Evolutionary conservation across 2,888 invertebrate species (phyloP).

Genomic region (Synergus umbraculus): DNA sequence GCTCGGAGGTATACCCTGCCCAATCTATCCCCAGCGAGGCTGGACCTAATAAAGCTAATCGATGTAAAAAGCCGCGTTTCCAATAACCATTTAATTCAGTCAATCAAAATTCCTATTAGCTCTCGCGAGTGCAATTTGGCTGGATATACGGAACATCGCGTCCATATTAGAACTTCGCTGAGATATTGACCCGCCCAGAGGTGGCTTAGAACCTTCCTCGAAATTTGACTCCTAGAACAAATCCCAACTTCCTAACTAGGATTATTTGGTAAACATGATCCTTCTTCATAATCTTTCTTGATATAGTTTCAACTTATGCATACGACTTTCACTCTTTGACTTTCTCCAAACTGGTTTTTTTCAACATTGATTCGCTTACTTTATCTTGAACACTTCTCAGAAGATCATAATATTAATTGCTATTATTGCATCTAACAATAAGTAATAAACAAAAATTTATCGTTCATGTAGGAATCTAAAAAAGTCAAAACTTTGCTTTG

Average conservation of each 20-base stretch:
- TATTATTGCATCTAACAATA: too few relatives aligned
- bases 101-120: slow-evolving; percentile 77
- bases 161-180: slow-evolving; percentile 73
- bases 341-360: background rate
- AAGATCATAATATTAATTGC: too few relatives aligned
- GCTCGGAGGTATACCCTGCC: background rate
- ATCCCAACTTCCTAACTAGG: background rate
- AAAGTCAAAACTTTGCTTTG: background rate
- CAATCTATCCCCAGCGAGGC: slow-evolving; percentile 14
- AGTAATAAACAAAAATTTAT: background rate
- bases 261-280: too few relatives aligned
- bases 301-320: background rate
- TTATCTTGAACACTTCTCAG: too few relatives aligned
- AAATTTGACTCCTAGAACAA: slow-evolving; percentile 47
- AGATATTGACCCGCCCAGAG: slow-evolving; percentile 69
- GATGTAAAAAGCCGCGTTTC: slow-evolving; percentile 71
- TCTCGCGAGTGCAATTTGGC: slow-evolving; percentile 72
- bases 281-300: too few relatives aligned
- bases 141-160: slow-evolving; percentile 70
- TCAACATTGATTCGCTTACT: background rate
- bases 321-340: background rate
- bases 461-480: background rate
- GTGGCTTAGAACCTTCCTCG: slow-evolving; percentile 63
- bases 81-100: slow-evolving; percentile 77
- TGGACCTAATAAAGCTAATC: slow-evolving; percentile 44